Evolutionary conservation across 2,888 invertebrate species (phyloP).

Genomic region (Emmelina monodactyla): DNA sequence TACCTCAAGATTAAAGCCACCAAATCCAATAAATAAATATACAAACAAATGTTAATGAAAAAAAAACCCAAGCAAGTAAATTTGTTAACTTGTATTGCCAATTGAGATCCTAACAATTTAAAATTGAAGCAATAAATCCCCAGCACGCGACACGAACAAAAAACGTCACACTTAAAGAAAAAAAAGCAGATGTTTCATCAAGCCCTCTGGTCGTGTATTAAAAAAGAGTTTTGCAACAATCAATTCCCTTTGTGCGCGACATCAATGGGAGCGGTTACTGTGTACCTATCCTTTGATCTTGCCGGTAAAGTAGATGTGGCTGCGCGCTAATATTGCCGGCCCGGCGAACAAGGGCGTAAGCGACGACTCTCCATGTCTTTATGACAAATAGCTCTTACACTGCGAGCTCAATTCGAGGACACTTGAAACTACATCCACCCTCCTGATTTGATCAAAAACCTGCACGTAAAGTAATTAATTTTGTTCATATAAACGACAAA

Average conservation of each 20-base stretch:
- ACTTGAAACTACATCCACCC: too few relatives aligned
- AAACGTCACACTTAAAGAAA: slow-evolving; percentile 17
- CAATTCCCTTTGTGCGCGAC: slow-evolving; percentile 64
- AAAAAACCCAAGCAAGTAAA: background rate
- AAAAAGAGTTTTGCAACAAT: slow-evolving; percentile 63
- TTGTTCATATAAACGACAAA: too few relatives aligned
- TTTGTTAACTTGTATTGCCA: too few relatives aligned
- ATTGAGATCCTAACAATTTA: slow-evolving; percentile 12
- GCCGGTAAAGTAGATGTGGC: slow-evolving; percentile 62
- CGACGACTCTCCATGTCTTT: too few relatives aligned
- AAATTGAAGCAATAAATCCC: background rate
- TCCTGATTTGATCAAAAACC: too few relatives aligned
- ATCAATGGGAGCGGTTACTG: slow-evolving; percentile 63
- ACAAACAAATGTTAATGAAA: background rate
- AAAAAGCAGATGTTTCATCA: slow-evolving; percentile 47
- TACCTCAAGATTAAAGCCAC: background rate
- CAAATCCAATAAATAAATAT: background rate
- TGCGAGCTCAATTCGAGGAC: too few relatives aligned
- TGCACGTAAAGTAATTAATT: too few relatives aligned
- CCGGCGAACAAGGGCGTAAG: slow-evolving; percentile 38
- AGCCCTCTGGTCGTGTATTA: slow-evolving; percentile 33
- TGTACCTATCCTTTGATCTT: slow-evolving; percentile 64
- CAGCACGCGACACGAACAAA: background rate
- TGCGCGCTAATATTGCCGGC: slow-evolving; percentile 54
- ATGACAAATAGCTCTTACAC: too few relatives aligned